phyloP scores from a whole-genome alignment of 2,888 invertebrate species.

The Kryphioiulus occultus region DNA sequence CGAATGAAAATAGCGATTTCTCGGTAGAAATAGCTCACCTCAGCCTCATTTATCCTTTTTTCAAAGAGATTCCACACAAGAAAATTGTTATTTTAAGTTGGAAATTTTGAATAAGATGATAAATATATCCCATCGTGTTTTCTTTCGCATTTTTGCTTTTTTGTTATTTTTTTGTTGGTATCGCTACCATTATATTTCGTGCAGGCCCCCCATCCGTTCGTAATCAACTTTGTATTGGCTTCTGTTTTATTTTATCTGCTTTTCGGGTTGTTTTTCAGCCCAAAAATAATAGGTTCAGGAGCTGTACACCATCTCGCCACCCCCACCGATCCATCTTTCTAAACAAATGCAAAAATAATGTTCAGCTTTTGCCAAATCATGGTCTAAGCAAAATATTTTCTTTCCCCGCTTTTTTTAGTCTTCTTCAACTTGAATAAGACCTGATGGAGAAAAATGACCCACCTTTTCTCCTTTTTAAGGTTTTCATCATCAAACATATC shows the following conservation, averaged over 20 bases:
- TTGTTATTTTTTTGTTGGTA: not conserved
- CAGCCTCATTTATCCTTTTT: slow-evolving; percentile 16
- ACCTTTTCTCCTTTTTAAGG: slow-evolving; percentile 35
- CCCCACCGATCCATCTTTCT: slow-evolving; percentile 31
- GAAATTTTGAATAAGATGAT: slow-evolving; percentile 12
- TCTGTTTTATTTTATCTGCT: slow-evolving; percentile 31
- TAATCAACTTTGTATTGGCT: slow-evolving; percentile 25
- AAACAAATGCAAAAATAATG: slow-evolving; percentile 33
- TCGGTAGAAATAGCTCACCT: not conserved
- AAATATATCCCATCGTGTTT: slow-evolving; percentile 24
- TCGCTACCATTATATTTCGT: slow-evolving; percentile 9
- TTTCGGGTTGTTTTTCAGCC: slow-evolving; percentile 35
- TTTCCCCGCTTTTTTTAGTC: not conserved
- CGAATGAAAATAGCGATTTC: not conserved
- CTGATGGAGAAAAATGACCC: slow-evolving; percentile 35
- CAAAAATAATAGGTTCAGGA: slow-evolving; percentile 35
- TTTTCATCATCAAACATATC: slow-evolving; percentile 35
- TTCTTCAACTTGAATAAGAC: not conserved
- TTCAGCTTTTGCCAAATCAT: slow-evolving; percentile 35
- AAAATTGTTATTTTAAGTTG: slow-evolving; percentile 21
- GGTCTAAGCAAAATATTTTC: slow-evolving; percentile 31
- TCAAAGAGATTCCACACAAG: not conserved
- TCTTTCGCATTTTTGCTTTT: slow-evolving; percentile 6
- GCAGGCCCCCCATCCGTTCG: slow-evolving; percentile 31
- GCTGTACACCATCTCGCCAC: slow-evolving; percentile 16